Conservation (phyloP, 2,113 vertebrate species). For the Caranx ignobilis region DNA sequence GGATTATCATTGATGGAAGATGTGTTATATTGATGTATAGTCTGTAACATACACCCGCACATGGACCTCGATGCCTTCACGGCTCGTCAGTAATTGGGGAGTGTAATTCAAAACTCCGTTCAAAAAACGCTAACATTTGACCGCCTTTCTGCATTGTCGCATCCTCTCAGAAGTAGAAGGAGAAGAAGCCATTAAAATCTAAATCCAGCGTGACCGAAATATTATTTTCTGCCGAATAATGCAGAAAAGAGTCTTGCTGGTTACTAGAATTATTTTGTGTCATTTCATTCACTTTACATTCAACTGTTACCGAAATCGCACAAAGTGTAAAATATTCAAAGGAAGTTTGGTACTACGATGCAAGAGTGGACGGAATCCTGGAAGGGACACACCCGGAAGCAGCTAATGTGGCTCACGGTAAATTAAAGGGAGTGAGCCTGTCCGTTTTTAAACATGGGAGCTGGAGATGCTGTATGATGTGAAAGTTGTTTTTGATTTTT, state of each 20-base stretch:
- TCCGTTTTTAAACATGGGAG: background rate
- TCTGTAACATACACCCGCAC: no score
- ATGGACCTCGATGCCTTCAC: no score
- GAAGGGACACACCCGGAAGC: constrained; percentile 53
- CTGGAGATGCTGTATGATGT: background rate
- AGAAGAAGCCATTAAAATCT: background rate
- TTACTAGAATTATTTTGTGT: no score
- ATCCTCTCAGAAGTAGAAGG: no score
- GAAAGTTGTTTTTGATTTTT: background rate
- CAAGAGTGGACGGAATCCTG: background rate
- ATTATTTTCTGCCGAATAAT: background rate
- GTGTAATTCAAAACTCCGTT: no score
- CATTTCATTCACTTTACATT: rapidly evolving
- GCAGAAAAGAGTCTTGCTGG: no score
- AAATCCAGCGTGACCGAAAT: background rate
- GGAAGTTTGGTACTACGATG: background rate
- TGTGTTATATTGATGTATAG: no score
- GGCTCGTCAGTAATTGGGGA: no score
- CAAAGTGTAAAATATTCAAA: rapidly evolving
- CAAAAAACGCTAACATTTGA: no score
- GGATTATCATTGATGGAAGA: no score
- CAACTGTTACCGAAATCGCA: background rate
- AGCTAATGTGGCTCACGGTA: background rate
- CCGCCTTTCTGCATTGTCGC: no score
- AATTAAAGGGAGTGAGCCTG: background rate